A percentile compares a stretch with the other conserved stretches of the same genome.
Conservation (phyloP, 2,113 vertebrate species). For the Rhinogobius similis region DNA sequence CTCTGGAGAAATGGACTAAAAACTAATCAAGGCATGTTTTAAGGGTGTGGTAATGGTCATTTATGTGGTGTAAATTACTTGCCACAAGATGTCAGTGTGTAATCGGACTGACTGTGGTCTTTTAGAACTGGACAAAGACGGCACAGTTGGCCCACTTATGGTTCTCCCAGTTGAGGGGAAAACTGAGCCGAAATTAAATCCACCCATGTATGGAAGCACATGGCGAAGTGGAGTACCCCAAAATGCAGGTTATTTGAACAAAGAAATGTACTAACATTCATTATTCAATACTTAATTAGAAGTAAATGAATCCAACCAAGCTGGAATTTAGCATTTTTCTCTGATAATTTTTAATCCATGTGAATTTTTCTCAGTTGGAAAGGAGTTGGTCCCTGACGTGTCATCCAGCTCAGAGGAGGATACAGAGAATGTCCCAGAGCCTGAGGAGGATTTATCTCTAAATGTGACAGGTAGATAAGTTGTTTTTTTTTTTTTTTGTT, state of each 20-base stretch:
- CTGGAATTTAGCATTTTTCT: background rate
- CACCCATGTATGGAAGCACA: slow-evolving; percentile 44
- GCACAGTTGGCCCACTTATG: slow-evolving; percentile 52
- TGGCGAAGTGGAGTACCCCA: slow-evolving; percentile 50
- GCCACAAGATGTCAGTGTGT: slow-evolving; percentile 18
- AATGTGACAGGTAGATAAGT: background rate
- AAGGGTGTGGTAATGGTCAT: background rate
- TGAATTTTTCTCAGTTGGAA: slow-evolving; percentile 13
- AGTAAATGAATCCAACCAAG: too few species aligned
- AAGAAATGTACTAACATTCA: background rate
- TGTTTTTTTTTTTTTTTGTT: background rate
- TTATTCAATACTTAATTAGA: background rate
- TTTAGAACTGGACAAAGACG: slow-evolving; percentile 51
- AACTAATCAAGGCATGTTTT: background rate
- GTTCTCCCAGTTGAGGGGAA: slow-evolving; percentile 46
- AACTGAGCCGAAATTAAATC: slow-evolving; percentile 37
- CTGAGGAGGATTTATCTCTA: background rate
- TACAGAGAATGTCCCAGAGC: background rate
- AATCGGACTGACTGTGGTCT: background rate
- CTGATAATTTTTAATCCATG: background rate
- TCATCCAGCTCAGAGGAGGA: slow-evolving; percentile 4
- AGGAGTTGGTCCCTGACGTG: slow-evolving; percentile 9
- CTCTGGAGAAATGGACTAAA: slow-evolving; percentile 15
- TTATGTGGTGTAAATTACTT: background rate
- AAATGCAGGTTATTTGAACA: slow-evolving; percentile 23